A percentile compares a stretch with the other conserved stretches of the same genome.
Evolutionary conservation across 2,888 invertebrate species (phyloP).

Genomic region (Podotricha telesiphe): DNA sequence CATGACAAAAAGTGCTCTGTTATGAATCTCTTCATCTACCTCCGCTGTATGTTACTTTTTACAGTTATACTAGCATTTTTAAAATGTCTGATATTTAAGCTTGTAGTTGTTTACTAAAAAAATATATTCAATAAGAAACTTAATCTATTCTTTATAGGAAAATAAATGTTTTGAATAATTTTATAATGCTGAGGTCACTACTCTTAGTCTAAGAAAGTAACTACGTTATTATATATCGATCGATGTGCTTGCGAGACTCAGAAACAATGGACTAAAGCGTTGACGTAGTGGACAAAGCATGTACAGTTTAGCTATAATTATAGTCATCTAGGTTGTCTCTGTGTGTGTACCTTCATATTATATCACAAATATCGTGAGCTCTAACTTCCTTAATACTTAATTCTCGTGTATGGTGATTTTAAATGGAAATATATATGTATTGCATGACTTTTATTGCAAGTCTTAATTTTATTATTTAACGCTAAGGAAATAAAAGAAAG

Average conservation of each 20-base stretch:
- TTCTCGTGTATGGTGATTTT: conserved; percentile 17
- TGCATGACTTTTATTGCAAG: not conserved
- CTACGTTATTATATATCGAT: conserved; percentile 46
- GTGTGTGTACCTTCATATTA: conserved; percentile 48
- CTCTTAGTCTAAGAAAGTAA: conserved; percentile 44
- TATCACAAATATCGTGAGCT: conserved; percentile 34
- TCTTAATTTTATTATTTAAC: not conserved
- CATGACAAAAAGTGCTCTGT: too few species aligned
- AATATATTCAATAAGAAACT: too few species aligned
- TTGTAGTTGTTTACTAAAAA: too few species aligned
- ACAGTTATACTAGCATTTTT: too few species aligned
- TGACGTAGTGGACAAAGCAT: conserved; percentile 81
- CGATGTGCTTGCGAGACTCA: conserved; percentile 64
- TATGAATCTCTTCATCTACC: too few species aligned
- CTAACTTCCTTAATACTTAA: conserved; percentile 22
- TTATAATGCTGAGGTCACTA: not conserved
- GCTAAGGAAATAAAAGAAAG: not conserved
- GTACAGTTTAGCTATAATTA: conserved; percentile 70
- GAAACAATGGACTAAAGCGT: conserved; percentile 75
- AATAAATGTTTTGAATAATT: not conserved
- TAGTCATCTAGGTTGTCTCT: conserved; percentile 71
- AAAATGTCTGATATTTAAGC: too few species aligned
- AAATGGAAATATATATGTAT: not conserved
- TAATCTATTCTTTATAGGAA: not conserved
- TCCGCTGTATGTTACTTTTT: too few species aligned